phyloP scores from a whole-genome alignment of 2,113 vertebrate species.

The Otolemur garnettii region DNA sequence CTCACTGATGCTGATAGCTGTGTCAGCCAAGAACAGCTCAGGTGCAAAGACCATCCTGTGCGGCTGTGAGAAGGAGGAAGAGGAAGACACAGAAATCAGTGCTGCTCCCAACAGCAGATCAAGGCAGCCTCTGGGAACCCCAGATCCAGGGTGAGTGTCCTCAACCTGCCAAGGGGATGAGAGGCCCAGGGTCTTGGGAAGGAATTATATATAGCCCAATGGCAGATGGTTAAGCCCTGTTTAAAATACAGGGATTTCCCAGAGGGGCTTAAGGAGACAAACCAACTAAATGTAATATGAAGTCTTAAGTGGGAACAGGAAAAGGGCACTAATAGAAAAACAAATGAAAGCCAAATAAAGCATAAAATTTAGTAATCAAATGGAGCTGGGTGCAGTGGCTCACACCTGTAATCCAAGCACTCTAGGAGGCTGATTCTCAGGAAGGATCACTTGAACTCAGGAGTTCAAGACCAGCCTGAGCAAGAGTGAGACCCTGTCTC shows the following conservation, averaged over 20 bases:
- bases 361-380: neutral
- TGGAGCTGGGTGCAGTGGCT: too few species aligned
- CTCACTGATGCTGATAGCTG: neutral
- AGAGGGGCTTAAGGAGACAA: neutral
- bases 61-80: neutral
- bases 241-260: neutral
- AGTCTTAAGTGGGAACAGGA: neutral
- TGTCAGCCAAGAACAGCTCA: neutral
- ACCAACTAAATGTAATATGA: neutral
- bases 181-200: neutral
- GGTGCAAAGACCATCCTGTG: neutral
- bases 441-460: too few species aligned
- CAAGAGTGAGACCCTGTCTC: too few species aligned
- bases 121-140: neutral
- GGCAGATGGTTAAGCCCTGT: neutral
- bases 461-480: too few species aligned
- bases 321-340: neutral
- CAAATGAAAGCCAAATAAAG: neutral
- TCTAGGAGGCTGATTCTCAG: too few species aligned
- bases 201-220: neutral
- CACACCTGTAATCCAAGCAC: too few species aligned
- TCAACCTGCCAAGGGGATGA: neutral
- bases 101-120: neutral
- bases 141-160: slow-evolving; percentile 64
- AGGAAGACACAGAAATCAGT: neutral